Evolutionary conservation across 1,140 invertebrate genomes (phyloP).

Genomic region (Bombus balteatus): DNA sequence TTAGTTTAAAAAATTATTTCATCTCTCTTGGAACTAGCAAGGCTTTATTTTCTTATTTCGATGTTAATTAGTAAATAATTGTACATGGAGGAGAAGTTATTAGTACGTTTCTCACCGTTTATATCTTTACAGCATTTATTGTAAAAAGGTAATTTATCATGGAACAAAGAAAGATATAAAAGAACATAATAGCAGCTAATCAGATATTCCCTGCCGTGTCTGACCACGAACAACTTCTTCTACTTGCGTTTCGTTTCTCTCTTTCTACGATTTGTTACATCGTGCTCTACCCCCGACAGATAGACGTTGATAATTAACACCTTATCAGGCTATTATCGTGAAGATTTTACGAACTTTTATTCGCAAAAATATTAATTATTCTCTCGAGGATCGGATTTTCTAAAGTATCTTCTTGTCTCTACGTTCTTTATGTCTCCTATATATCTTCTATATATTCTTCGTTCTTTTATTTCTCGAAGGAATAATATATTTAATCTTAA

Average conservation of each 20-base stretch:
- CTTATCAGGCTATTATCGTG: too few relatives aligned
- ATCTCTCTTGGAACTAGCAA: neutral
- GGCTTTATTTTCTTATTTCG: rapidly evolving
- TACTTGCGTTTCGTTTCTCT: slow-evolving; percentile 4
- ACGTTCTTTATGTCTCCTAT: neutral
- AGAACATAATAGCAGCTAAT: neutral
- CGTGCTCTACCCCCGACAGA: too few relatives aligned
- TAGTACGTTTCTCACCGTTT: neutral
- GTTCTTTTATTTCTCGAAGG: too few relatives aligned
- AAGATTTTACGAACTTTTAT: too few relatives aligned
- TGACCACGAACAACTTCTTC: neutral
- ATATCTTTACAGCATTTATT: neutral
- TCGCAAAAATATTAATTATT: neutral
- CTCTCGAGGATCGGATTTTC: neutral
- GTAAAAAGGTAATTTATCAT: neutral
- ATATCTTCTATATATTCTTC: neutral
- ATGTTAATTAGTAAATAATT: neutral
- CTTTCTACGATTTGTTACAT: neutral
- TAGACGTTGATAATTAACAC: too few relatives aligned
- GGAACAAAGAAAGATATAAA: neutral
- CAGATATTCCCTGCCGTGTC: neutral
- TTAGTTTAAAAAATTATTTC: neutral
- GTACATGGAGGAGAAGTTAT: too few relatives aligned
- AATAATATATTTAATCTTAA: neutral
- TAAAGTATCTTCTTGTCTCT: too few relatives aligned